Conservation (phyloP, 2,113 vertebrate genomes). For the Vireo altiloquus region DNA sequence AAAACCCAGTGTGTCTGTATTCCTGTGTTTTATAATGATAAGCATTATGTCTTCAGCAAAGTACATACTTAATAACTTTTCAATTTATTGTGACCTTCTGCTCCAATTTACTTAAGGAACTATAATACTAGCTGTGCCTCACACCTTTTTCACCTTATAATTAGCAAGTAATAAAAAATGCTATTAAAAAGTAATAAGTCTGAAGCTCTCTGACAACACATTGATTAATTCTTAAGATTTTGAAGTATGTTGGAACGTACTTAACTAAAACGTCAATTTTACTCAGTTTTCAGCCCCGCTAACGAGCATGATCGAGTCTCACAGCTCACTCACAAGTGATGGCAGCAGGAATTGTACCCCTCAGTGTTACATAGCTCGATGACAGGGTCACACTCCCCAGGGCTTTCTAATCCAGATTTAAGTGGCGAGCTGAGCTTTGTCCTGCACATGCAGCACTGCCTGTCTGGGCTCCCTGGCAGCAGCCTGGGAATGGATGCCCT, state of each 20-base stretch:
- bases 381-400: neutral
- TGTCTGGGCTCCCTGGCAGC: neutral
- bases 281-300: neutral
- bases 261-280: slow-evolving; percentile 70
- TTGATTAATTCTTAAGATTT: slow-evolving; percentile 79
- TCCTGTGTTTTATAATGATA: slow-evolving; percentile 11
- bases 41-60: slow-evolving; percentile 24
- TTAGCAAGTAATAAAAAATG: slow-evolving; percentile 72
- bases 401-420: neutral
- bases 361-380: neutral
- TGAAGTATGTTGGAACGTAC: slow-evolving; percentile 74
- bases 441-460: neutral
- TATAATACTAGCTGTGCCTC: neutral
- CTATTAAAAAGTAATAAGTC: slow-evolving; percentile 76
- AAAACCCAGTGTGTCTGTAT: neutral
- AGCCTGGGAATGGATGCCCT: neutral
- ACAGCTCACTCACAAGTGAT: neutral
- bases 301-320: neutral
- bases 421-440: neutral
- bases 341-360: neutral
- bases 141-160: slow-evolving; percentile 65
- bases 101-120: slow-evolving; percentile 46
- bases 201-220: slow-evolving; percentile 71
- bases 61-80: slow-evolving; percentile 16
- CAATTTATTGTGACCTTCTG: slow-evolving; percentile 43